Percentiles rank a stretch among this genome's conserved stretches.
phyloP scores from a whole-genome alignment of 2,113 vertebrate species.

The Cyphomyrus plagiostoma region DNA sequence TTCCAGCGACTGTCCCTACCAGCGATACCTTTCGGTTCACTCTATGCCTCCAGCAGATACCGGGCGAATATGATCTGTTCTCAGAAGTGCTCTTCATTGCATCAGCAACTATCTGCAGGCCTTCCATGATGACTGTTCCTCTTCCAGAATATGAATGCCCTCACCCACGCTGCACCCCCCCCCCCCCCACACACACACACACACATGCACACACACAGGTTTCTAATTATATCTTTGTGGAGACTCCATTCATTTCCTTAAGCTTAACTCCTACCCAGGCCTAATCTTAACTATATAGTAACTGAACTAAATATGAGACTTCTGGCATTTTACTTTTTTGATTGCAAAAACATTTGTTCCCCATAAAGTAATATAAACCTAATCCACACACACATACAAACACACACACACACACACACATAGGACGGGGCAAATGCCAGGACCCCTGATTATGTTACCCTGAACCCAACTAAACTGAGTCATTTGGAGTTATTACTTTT shows the following conservation, averaged over 20 bases:
- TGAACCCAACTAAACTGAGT: conserved; percentile 28
- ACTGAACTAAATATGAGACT: too few relatives aligned
- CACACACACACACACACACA: not conserved
- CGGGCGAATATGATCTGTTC: not conserved
- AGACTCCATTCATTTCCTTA: too few relatives aligned
- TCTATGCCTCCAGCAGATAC: not conserved
- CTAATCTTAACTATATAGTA: too few relatives aligned
- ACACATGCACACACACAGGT: not conserved
- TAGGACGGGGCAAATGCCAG: not conserved
- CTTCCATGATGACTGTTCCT: not conserved
- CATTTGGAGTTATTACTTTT: conserved; percentile 31
- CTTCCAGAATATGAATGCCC: conserved; percentile 4
- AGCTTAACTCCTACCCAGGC: too few relatives aligned
- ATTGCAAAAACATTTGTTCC: too few relatives aligned
- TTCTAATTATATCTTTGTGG: too few relatives aligned
- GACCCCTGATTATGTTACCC: conserved; percentile 23
- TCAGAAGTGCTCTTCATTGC: not conserved
- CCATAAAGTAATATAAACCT: too few relatives aligned
- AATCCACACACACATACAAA: not conserved
- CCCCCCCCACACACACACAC: not conserved
- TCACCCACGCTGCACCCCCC: not conserved
- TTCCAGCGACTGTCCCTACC: not conserved
- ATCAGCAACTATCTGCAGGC: conserved; percentile 9
- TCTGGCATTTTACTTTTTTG: too few relatives aligned
- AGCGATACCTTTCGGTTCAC: not conserved